Conservation (phyloP, 1,140 invertebrate species). For the honey bee (Apis mellifera) region DNA sequence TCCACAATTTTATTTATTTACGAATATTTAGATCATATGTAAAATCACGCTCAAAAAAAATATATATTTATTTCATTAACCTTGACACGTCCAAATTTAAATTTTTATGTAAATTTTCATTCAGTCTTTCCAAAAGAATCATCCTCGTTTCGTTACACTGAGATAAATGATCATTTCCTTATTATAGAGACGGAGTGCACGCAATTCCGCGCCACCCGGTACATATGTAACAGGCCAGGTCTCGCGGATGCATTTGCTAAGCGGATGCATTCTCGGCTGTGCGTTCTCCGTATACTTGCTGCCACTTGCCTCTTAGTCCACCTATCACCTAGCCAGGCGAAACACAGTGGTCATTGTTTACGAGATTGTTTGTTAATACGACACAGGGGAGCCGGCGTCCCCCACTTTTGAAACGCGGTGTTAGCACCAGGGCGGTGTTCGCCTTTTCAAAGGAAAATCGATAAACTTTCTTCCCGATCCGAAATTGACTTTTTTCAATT, state of each 20-base stretch:
- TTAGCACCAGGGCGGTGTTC: conserved; percentile 20
- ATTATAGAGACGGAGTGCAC: background rate
- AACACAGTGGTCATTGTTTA: conserved; percentile 66
- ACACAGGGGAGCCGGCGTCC: conserved; percentile 16
- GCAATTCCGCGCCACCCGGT: conserved; percentile 56
- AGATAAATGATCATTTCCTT: background rate
- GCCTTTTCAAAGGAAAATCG: conserved; percentile 6
- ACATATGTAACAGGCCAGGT: conserved; percentile 49
- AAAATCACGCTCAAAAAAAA: no score
- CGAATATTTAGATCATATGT: no score
- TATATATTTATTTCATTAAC: no score
- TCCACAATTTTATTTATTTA: no score
- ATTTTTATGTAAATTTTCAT: no score
- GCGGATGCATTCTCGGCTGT: conserved; percentile 56
- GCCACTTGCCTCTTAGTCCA: conserved; percentile 56
- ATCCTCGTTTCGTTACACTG: no score
- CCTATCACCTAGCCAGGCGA: conserved; percentile 52
- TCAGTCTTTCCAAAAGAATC: no score
- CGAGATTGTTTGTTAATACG: conserved; percentile 57
- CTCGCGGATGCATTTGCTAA: conserved; percentile 56
- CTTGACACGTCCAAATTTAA: no score
- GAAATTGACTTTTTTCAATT: no score
- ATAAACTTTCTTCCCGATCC: background rate
- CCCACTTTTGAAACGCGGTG: conserved; percentile 3
- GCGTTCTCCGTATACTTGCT: conserved; percentile 39